Conservation (phyloP, 2,888 invertebrate species). For the Cephus rjabovi region DNA sequence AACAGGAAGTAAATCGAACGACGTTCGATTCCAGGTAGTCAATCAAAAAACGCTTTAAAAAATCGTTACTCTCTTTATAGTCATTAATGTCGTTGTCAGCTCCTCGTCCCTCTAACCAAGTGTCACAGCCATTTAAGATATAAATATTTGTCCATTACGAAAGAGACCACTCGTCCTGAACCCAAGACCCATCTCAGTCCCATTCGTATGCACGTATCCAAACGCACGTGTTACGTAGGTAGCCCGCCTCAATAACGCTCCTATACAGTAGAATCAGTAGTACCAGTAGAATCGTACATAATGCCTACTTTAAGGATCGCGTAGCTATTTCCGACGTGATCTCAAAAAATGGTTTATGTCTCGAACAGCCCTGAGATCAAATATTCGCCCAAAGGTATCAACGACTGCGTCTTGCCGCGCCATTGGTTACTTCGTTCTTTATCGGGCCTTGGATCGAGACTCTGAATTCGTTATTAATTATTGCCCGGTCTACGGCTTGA, state of each 20-base stretch:
- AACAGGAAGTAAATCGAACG: background rate
- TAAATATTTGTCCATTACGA: background rate
- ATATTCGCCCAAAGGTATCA: slow-evolving; percentile 3
- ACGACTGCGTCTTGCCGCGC: background rate
- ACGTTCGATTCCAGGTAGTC: background rate
- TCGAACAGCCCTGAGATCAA: slow-evolving; percentile 4
- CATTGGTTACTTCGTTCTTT: background rate
- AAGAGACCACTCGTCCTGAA: background rate
- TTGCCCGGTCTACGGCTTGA: background rate
- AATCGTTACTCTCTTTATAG: background rate
- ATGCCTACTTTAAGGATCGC: background rate
- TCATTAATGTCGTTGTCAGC: background rate
- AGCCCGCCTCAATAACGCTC: background rate
- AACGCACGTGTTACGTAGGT: background rate
- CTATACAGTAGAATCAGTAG: background rate
- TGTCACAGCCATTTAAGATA: background rate
- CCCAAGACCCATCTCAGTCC: background rate
- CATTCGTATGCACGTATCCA: background rate
- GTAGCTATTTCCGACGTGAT: background rate
- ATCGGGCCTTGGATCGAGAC: slow-evolving; percentile 6
- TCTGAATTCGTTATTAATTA: slow-evolving; percentile 7
- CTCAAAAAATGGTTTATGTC: background rate
- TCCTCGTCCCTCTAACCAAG: background rate
- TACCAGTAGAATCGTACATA: background rate
- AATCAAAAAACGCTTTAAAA: background rate